Evolutionary conservation across 2,888 invertebrate genomes (phyloP).

Genomic region (Lomographa bimaculata): DNA sequence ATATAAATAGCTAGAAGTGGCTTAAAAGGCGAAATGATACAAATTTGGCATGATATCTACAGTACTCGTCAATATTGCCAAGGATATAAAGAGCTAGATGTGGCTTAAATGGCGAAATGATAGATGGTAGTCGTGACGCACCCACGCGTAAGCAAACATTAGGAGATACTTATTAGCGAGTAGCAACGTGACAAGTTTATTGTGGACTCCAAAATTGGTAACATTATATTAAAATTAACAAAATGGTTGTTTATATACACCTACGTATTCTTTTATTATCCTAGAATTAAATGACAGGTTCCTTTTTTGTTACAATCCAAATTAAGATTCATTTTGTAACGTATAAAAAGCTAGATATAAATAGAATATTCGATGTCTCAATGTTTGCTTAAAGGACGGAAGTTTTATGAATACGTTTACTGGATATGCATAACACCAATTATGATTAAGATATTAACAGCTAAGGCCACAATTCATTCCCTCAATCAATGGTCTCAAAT

Average conservation of each 20-base stretch:
- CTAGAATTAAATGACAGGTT: too few relatives aligned
- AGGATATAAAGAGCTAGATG: constrained; percentile 46
- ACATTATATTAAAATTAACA: not conserved
- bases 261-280: too few relatives aligned
- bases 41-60: constrained; percentile 15
- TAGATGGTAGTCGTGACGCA: constrained; percentile 6
- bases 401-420: too few relatives aligned
- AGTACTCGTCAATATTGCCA: constrained; percentile 32
- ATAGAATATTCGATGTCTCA: too few relatives aligned
- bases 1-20: constrained; percentile 47
- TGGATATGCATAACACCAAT: too few relatives aligned
- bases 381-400: too few relatives aligned
- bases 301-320: too few relatives aligned
- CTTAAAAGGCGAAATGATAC: constrained; percentile 12
- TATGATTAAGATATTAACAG: too few relatives aligned
- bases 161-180: constrained; percentile 3
- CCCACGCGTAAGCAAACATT: not conserved
- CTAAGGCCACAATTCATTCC: too few relatives aligned
- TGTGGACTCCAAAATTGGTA: constrained; percentile 5
- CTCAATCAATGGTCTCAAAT: not conserved
- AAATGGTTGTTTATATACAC: not conserved
- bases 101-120: constrained; percentile 23
- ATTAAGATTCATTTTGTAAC: too few relatives aligned
- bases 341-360: too few relatives aligned
- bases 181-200: constrained; percentile 10